Base-by-base conservation (phyloP, 2,797 vertebrate genomes). In the Acanthurus lineatus region DNA sequence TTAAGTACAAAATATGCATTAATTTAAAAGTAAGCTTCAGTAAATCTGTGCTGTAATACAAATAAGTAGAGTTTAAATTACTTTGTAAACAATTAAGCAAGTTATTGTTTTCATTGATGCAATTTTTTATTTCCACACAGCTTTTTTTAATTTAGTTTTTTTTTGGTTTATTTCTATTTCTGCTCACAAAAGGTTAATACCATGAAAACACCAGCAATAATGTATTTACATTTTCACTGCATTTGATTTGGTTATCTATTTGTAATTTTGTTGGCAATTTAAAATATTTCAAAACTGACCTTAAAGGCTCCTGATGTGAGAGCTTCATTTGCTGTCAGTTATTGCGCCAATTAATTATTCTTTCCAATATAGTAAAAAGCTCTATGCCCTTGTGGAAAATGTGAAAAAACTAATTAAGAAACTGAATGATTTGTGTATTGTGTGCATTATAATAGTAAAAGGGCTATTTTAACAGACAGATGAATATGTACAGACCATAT, bases 271-370 rank as follows among this genome's bases (percentile, higher is more conserved):
- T 40, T 61, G 64, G 48, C n/a, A 47, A 20, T 47, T 80, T 1
- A 54, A 48, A 69, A 59, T n/a, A 58, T 63, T 51, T 40, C 65
- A 51, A 51, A 74, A 45, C 16, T 57, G 61, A 57, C 32, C 52
- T 28, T 12, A 3, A 68, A 28, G 11, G n/a, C 17, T 66, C 28
- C 19, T 51, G 19, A 51, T 4, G 38, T 25, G 35, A 62, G 52
- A 49, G 58, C 59, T 10, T 57, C 12, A 53, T n/a, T 53, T 42
- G 11, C 16, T 54, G 6, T 38, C 5, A 19, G 35, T 67, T 52
- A 62, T 20, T 73, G 38, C 60, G 20, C 49, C 45, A 76, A 76
- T 59, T 76, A 22, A 67, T 63, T 17, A 79, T 48, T 40, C 20
- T 17, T 28, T 1, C 48, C 19, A 48, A 10, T 57, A 45, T 38